Percentiles rank a stretch among this genome's conserved stretches.
Evolutionary conservation across 1,140 invertebrate genomes (phyloP).

Genomic region (Pseudobourletiella spinata): DNA sequence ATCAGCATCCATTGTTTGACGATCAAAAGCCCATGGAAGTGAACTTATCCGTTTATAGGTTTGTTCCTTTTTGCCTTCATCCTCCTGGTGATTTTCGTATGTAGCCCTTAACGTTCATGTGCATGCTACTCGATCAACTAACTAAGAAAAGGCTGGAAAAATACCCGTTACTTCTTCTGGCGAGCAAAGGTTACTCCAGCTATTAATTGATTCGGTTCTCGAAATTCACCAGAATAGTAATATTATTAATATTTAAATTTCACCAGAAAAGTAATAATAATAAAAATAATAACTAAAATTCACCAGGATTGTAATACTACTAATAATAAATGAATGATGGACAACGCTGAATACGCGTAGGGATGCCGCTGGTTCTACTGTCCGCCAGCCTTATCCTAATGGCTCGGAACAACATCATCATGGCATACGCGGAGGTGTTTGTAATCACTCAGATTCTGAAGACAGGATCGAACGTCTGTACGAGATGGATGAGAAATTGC

Average conservation of each 20-base stretch:
- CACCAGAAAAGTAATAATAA: not conserved
- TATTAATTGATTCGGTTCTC: not conserved
- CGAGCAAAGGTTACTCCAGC: not conserved
- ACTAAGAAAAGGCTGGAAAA: not conserved
- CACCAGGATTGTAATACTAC: too few relatives aligned
- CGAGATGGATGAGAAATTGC: not conserved
- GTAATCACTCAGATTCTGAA: not conserved
- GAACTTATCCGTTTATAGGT: not conserved
- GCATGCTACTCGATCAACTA: slow-evolving; percentile 5
- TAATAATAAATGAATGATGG: too few relatives aligned
- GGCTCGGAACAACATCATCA: not conserved
- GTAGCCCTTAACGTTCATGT: slow-evolving; percentile 5
- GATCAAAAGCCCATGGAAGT: too few relatives aligned
- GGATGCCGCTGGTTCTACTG: not conserved
- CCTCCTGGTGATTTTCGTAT: not conserved
- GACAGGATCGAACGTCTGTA: not conserved
- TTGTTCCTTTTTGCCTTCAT: slow-evolving; percentile 3
- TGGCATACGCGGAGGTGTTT: not conserved
- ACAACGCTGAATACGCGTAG: too few relatives aligned
- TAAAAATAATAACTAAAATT: too few relatives aligned
- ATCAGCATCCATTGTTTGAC: not conserved
- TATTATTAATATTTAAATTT: not conserved
- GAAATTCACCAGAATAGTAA: not conserved
- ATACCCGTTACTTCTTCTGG: not conserved
- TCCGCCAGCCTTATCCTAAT: not conserved